Evolutionary conservation across 2,797 vertebrate genomes (phyloP).

Genomic region (Syngnathus rostellatus): DNA sequence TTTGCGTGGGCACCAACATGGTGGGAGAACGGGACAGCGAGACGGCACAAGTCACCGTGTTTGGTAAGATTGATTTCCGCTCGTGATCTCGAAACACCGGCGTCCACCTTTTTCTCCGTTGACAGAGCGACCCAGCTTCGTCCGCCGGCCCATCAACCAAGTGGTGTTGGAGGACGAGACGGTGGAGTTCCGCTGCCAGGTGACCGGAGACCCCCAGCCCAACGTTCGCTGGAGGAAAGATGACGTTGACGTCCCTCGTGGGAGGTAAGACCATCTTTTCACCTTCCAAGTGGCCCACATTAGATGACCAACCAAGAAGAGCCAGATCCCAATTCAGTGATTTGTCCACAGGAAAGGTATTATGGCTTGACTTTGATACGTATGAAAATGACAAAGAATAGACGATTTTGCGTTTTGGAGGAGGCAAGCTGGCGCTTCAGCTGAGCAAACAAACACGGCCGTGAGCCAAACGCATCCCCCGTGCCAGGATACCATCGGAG

Average conservation of each 20-base stretch:
- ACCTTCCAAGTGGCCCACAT: not conserved
- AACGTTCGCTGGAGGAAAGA: conserved; percentile 96
- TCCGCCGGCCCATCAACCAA: conserved; percentile 94
- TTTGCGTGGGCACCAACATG: conserved; percentile 97
- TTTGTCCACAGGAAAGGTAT: too few relatives aligned
- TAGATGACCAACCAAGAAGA: not conserved
- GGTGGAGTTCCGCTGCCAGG: conserved; percentile 94
- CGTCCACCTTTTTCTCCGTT: not conserved
- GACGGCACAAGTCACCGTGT: conserved; percentile 93
- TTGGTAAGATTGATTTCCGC: conserved; percentile 70
- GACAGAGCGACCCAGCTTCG: conserved; percentile 90
- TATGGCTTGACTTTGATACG: too few relatives aligned
- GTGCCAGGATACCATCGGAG: conserved; percentile 39
- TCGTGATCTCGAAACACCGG: not conserved
- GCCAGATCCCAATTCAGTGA: conserved; percentile 17
- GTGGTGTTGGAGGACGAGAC: conserved; percentile 92
- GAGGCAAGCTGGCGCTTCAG: conserved; percentile 60
- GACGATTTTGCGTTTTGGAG: not conserved
- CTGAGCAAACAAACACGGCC: conserved; percentile 71
- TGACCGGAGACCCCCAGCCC: conserved; percentile 91
- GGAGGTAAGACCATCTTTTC: conserved; percentile 73
- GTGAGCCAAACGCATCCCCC: conserved; percentile 58
- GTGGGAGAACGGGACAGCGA: conserved; percentile 96
- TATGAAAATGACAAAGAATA: too few relatives aligned
- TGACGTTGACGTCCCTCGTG: conserved; percentile 85